phyloP scores from a whole-genome alignment of 37 sponge, comb jelly and placozoan species.

The Halisarca cf. caerulea region DNA sequence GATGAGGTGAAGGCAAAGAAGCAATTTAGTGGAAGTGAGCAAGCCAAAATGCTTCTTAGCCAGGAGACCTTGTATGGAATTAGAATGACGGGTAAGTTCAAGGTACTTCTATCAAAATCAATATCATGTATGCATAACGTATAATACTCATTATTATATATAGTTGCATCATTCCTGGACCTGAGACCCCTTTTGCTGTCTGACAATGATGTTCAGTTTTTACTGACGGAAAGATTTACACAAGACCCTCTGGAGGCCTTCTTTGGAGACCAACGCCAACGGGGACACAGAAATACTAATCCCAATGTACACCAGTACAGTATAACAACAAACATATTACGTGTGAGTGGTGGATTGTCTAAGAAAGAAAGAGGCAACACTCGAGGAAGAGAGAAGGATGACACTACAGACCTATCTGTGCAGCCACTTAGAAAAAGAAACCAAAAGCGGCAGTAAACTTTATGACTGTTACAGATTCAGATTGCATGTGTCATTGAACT shows the following conservation, averaged over 20 bases:
- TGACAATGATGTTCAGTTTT: background rate
- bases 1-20: background rate
- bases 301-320: conserved; percentile 20
- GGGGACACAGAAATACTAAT: conserved; percentile 19
- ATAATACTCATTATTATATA: too few species aligned
- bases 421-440: background rate
- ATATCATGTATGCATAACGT: too few species aligned
- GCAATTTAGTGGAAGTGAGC: background rate
- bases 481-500: too few species aligned
- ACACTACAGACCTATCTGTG: too few species aligned
- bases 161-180: conserved; percentile 14
- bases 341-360: conserved; percentile 5
- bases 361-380: conserved; percentile 1
- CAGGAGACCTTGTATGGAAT: background rate
- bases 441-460: too few species aligned
- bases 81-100: background rate
- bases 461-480: too few species aligned
- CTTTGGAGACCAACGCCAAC: conserved; percentile 27
- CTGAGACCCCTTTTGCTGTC: background rate
- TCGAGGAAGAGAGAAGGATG: background rate
- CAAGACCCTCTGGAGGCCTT: conserved; percentile 39
- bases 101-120: too few species aligned
- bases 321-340: conserved; percentile 7
- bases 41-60: conserved; percentile 23
- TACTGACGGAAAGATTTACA: conserved; percentile 10